Base-by-base conservation (phyloP, 2,797 vertebrate species). In the Steatocranus sp. region DNA sequence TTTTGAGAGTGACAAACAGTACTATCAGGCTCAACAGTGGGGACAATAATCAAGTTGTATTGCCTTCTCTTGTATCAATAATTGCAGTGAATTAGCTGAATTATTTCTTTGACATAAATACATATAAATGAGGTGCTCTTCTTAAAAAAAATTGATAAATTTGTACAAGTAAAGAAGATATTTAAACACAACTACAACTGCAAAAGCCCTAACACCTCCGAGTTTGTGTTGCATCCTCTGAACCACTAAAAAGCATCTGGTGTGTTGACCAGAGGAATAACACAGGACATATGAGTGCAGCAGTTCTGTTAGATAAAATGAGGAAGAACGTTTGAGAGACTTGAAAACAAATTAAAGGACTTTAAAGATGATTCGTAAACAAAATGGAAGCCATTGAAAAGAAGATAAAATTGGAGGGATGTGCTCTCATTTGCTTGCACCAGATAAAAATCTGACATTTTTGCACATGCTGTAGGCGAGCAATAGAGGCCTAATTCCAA, bases 241-340 rank as follows among this genome's bases (percentile, higher is more conserved):
- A 63, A 63, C 18, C 3, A 8, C 1, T 63, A 0, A 20, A 63
- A 36, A 5, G 32, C 32, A 36, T 63, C 58, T 63, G 58, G 3
- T 20, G 30, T 63, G 18, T 20, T 63, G 32, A 36, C 58, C 32
- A n/a, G 11, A 61, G 30, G 6, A 61, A 2, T 36, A 11, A 61
- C 30, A 5, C 56, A 20, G 56, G 56, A 36, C 32, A 34, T 15
- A 54, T 27, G 30, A 18, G 10, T 34, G 30, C 30, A 61, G 17
- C 6, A 61, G 17, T n/a, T 61, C 56, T 34, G 30, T 34, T 34
- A 34, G 25, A 30, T 17, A 9, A 30, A 17, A 30, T 30, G 8
- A 9, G 4, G 30, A 18, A 61, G 2, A 34, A 34, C 4, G 0
- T 7, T 61, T 61, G 17, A 61, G 53, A 56, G 30, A 36, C 0